A percentile compares a stretch with the other conserved stretches of the same genome.
These are phyloP conservation scores for Agelastica alni DNA, from an alignment of 2,888 invertebrate genomes.

Conservation along the genomic window DNA sequence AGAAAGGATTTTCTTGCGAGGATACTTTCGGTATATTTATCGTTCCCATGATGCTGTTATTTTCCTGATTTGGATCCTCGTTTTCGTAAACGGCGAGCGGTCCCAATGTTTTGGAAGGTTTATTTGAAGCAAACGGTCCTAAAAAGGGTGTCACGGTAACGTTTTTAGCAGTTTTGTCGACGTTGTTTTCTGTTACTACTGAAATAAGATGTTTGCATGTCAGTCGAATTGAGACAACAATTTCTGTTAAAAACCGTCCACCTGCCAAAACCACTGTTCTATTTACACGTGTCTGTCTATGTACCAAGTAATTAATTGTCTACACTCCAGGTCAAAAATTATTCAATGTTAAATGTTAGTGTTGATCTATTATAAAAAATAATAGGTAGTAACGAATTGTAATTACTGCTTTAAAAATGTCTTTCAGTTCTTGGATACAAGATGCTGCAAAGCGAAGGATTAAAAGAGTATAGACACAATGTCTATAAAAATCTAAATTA, in stretches of 20 bases:
- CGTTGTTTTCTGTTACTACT: slow-evolving; percentile 40
- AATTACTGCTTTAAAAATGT: no score
- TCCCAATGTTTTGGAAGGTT: slow-evolving; percentile 51
- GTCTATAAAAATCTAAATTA: no score
- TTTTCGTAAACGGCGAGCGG: slow-evolving; percentile 52
- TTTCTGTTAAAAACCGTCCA: slow-evolving; percentile 14
- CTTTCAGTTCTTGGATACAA: no score
- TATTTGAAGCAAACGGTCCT: slow-evolving; percentile 39
- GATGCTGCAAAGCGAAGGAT: no score
- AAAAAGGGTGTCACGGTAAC: slow-evolving; percentile 33
- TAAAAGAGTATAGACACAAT: no score
- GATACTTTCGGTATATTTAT: slow-evolving; percentile 28
- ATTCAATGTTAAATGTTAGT: neutral
- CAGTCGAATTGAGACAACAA: slow-evolving; percentile 26
- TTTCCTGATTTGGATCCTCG: slow-evolving; percentile 33
- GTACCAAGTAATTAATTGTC: neutral
- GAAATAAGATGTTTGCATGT: slow-evolving; percentile 40
- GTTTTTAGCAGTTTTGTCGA: slow-evolving; percentile 39
- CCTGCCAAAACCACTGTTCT: slow-evolving; percentile 12
- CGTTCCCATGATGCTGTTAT: slow-evolving; percentile 28
- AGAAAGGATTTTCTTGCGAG: slow-evolving; percentile 45
- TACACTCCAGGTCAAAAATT: neutral
- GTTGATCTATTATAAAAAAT: neutral
- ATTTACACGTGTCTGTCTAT: slow-evolving; percentile 6
- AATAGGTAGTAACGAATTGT: no score